These are phyloP conservation scores for Poecile atricapillus DNA, from an alignment of 2,113 vertebrate species.

Conservation along the genomic window DNA sequence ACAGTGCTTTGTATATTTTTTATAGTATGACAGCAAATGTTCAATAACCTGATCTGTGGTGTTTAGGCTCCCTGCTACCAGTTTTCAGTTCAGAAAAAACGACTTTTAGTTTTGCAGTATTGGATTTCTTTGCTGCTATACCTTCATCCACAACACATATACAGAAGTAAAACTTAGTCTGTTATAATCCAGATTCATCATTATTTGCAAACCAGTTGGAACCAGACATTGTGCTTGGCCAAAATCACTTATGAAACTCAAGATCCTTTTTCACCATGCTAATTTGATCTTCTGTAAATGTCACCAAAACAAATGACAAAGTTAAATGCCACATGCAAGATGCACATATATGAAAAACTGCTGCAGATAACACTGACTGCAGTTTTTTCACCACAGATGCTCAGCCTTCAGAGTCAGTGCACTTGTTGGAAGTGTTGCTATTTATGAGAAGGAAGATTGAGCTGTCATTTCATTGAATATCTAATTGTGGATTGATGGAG, in stretches of 20 bases:
- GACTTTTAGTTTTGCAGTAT: neutral
- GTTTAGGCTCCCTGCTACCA: neutral
- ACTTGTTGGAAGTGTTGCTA: neutral
- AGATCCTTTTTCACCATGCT: slow-evolving; percentile 20
- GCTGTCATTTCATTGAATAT: neutral
- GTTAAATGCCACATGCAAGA: slow-evolving; percentile 39
- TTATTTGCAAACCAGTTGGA: neutral
- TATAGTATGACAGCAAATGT: neutral
- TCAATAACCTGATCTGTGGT: neutral
- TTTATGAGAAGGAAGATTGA: neutral
- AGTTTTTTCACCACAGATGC: neutral
- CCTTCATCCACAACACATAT: neutral
- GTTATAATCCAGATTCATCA: neutral
- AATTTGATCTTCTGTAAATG: slow-evolving; percentile 52
- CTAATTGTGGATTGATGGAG: neutral
- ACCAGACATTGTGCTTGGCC: neutral
- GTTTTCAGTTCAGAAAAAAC: slow-evolving; percentile 6
- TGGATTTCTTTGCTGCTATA: neutral
- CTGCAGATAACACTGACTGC: neutral
- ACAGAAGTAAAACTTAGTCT: neutral
- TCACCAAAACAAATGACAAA: slow-evolving; percentile 9
- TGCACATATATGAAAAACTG: neutral
- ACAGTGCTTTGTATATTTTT: neutral
- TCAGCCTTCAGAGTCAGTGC: neutral
- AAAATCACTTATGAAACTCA: slow-evolving; percentile 8